A percentile compares a stretch with the other conserved stretches of the same genome.
Conservation (phyloP, 2,797 vertebrate genomes). For the Smutsia temminckii region DNA sequence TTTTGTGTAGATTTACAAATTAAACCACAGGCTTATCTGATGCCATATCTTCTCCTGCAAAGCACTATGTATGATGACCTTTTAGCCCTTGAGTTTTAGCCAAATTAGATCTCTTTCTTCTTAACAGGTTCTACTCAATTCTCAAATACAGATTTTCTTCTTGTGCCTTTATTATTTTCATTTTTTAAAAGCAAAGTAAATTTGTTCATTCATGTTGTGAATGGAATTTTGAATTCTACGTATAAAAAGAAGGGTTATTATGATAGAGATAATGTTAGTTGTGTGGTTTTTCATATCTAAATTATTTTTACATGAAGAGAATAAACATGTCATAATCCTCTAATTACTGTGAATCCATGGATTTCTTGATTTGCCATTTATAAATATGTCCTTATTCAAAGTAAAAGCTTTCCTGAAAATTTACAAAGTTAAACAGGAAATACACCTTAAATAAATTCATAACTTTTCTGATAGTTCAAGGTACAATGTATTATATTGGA, state of each 20-base stretch:
- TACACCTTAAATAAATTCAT: background rate
- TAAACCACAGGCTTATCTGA: background rate
- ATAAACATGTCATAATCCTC: background rate
- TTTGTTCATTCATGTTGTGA: background rate
- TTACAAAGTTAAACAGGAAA: background rate
- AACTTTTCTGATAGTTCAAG: background rate
- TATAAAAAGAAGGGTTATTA: background rate
- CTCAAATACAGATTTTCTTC: background rate
- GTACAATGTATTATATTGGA: background rate
- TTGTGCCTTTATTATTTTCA: background rate
- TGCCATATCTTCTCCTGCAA: rapidly evolving
- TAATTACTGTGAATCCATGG: background rate
- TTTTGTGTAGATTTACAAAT: background rate
- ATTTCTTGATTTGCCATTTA: background rate
- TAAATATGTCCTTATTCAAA: background rate
- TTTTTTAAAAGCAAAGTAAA: background rate
- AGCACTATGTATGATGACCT: background rate
- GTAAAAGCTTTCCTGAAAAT: background rate
- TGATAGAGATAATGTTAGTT: background rate
- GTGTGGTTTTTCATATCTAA: background rate
- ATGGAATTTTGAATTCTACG: background rate
- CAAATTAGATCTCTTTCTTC: background rate
- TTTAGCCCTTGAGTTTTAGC: background rate
- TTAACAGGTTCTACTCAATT: background rate
- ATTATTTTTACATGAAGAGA: background rate